A percentile compares a stretch with the other conserved stretches of the same genome.
phyloP scores from a whole-genome alignment of 2,888 invertebrate species.

The Drosophila pegasa region DNA sequence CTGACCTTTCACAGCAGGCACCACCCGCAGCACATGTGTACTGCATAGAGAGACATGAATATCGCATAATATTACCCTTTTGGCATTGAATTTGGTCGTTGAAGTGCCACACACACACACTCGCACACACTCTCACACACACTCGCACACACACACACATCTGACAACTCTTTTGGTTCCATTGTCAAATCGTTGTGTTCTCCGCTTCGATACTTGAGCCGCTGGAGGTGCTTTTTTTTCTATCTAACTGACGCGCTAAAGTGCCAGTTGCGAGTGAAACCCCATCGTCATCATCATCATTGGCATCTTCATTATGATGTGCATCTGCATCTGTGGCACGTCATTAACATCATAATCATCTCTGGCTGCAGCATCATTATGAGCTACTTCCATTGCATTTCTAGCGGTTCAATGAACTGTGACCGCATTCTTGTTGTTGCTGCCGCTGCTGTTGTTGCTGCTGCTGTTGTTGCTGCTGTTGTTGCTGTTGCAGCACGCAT shows the following conservation, averaged over 20 bases:
- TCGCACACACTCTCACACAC: not conserved
- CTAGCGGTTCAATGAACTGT: slow-evolving; percentile 73
- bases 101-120: slow-evolving; percentile 1
- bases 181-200: slow-evolving; percentile 14
- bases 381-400: slow-evolving; percentile 53
- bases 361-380: slow-evolving; percentile 30
- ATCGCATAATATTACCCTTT: not conserved
- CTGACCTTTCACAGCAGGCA: not conserved
- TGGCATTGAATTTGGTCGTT: slow-evolving; percentile 27
- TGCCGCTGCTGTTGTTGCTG: slow-evolving; percentile 15
- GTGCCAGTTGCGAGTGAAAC: slow-evolving; percentile 41
- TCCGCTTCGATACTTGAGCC: slow-evolving; percentile 42
- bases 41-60: slow-evolving; percentile 1
- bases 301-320: slow-evolving; percentile 23
- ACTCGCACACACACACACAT: not conserved
- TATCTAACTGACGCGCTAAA: slow-evolving; percentile 21
- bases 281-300: slow-evolving; percentile 25
- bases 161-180: slow-evolving; percentile 1
- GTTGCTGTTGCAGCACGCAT: slow-evolving; percentile 41
- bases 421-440: slow-evolving; percentile 63
- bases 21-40: not conserved
- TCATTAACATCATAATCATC: slow-evolving; percentile 25
- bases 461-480: slow-evolving; percentile 7
- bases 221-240: slow-evolving; percentile 41
- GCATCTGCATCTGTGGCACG: slow-evolving; percentile 28